Base-by-base conservation (phyloP, 2,888 invertebrate species). In the Leptinotarsa rubiginosa region DNA sequence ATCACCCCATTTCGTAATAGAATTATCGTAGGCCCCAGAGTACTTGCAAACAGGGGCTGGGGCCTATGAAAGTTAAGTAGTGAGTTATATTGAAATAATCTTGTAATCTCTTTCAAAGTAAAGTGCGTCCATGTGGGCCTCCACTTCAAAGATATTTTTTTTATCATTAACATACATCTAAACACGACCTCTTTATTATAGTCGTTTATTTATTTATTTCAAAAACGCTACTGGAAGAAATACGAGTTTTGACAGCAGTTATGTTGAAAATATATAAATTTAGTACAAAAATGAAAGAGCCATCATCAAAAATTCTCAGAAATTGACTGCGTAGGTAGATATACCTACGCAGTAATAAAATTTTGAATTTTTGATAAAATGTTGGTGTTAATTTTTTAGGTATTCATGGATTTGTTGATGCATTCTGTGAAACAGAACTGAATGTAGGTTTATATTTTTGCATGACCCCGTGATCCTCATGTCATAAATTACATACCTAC, bases 51-150 rank as follows among this genome's bases (percentile, higher is more conserved):
- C 73, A 82, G 84, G 84, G 84, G 82, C 81, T 82, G 82, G 79
- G 79, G 75, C 80, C 79, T 81, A 83, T 83, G 83, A 84, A 84
- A 84, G 81, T 82, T 80, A 82, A 84, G 83, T 83, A 81, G 82
- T 75, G 75, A 74, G 69, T 78, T 83, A 84, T 81, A 84, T 81
- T 78, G 81, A 82, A 84, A 84, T 85, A 83, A 84, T 84, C 83
- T 81, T 75, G 76, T 83, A 84, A 86, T 84, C 84, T 82, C 78
- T 81, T 85, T 76, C 79, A 75, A 75, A 77, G 70, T 79, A 81
- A 81, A 74, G 78, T 73, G 81, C 81, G 77, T 80, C 80, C 80
- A 79, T 80, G 76, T 65, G 62, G 73, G 69, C 31, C n/a, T n/a
- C 62, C 73, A 75, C 70, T 79, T 76, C 77, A 78, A 77, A 78